phyloP scores from a whole-genome alignment of 1,140 invertebrate genomes.

The Aphelenchoides fujianensis region DNA sequence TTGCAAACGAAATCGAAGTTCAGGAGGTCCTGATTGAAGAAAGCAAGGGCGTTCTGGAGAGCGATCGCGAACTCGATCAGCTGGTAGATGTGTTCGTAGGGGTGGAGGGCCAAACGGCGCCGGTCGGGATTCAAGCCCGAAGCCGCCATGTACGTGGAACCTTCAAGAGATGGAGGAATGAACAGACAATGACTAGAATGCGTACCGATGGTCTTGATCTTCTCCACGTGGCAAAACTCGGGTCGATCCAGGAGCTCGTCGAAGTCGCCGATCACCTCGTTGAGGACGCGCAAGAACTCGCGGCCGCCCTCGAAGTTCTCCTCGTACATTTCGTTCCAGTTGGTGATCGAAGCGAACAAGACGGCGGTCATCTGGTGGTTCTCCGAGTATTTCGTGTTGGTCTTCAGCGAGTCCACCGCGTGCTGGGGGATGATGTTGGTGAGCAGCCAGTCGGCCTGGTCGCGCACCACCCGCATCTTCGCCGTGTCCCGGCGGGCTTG shows the following conservation, averaged over 20 bases:
- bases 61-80: conserved; percentile 61
- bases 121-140: conserved; percentile 73
- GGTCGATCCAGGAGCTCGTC: conserved; percentile 86
- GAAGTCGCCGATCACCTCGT: conserved; percentile 89
- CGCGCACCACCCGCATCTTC: conserved; percentile 72
- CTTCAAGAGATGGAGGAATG: conserved; percentile 86
- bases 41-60: conserved; percentile 51
- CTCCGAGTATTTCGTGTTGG: conserved; percentile 87
- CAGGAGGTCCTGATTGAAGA: conserved; percentile 59
- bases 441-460: conserved; percentile 89
- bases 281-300: conserved; percentile 86
- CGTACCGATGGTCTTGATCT: too few relatives aligned
- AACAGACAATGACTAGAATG: too few relatives aligned
- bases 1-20: conserved; percentile 62
- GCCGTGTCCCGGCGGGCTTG: conserved; percentile 81
- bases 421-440: conserved; percentile 93
- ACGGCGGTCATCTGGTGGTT: conserved; percentile 88
- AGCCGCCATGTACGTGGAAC: conserved; percentile 95
- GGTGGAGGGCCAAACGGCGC: conserved; percentile 53
- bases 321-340: conserved; percentile 89
- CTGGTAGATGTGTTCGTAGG: conserved; percentile 61
- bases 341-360: conserved; percentile 88
- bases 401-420: conserved; percentile 85
- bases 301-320: conserved; percentile 71
- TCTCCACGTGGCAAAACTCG: too few relatives aligned